These are phyloP conservation scores for Trogon melanurus DNA, from an alignment of 2,113 vertebrate genomes.

Conservation along the genomic window DNA sequence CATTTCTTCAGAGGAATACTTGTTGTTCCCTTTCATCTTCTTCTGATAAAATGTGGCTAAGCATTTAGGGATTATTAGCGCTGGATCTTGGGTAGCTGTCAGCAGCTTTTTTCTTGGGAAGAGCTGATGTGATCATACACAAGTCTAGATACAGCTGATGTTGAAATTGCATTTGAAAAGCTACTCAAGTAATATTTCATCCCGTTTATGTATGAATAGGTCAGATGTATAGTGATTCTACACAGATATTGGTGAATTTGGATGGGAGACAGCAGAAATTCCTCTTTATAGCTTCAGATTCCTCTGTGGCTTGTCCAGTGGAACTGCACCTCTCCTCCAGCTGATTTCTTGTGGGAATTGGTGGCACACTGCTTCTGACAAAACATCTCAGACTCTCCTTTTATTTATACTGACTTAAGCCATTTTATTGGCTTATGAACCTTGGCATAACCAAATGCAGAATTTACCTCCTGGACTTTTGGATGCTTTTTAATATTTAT, in stretches of 20 bases:
- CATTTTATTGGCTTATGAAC: not conserved
- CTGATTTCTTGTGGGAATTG: not conserved
- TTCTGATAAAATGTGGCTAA: not conserved
- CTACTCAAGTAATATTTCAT: not conserved
- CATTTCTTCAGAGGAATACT: not conserved
- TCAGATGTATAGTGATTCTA: not conserved
- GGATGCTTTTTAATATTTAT: not conserved
- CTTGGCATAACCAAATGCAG: not conserved
- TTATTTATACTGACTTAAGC: not conserved
- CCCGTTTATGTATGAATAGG: not conserved
- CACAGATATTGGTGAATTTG: not conserved
- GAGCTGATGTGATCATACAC: not conserved
- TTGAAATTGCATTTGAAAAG: not conserved
- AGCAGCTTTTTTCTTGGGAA: not conserved
- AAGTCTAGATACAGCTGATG: not conserved
- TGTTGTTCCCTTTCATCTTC: not conserved
- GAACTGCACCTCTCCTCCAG: not conserved
- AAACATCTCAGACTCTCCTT: not conserved
- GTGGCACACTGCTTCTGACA: not conserved
- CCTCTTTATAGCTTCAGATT: not conserved
- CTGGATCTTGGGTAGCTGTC: not conserved
- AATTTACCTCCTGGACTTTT: not conserved
- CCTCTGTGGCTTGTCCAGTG: not conserved
- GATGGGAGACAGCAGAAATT: not conserved
- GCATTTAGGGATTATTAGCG: not conserved